Conservation (phyloP, 2,797 vertebrate genomes). For the Tachyglossus aculeatus region DNA sequence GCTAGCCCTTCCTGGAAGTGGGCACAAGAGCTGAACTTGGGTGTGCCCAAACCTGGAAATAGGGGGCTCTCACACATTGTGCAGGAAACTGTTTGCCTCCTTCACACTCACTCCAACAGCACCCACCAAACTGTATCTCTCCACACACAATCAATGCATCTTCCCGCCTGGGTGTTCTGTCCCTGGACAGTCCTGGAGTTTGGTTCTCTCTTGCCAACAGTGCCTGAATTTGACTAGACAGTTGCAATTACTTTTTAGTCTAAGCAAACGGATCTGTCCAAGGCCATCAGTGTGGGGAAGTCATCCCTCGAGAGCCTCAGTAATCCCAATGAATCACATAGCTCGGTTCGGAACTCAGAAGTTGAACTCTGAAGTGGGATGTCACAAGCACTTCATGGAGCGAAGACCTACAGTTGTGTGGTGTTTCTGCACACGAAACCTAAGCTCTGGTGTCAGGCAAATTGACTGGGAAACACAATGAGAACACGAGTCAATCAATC, state of each 20-base stretch:
- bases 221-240: constrained; percentile 77
- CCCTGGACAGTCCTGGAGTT: constrained; percentile 64
- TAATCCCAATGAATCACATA: constrained; percentile 76
- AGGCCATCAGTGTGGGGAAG: constrained; percentile 66
- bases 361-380: constrained; percentile 67
- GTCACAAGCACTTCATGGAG: constrained; percentile 72
- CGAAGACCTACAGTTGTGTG: constrained; percentile 40
- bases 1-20: too few species aligned
- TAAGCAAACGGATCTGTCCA: constrained; percentile 79
- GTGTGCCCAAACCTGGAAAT: too few species aligned
- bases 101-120: constrained; percentile 16
- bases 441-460: background rate
- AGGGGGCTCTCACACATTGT: background rate
- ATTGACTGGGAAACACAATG: too few species aligned
- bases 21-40: too few species aligned
- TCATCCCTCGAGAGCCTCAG: constrained; percentile 75
- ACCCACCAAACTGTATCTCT: constrained; percentile 44
- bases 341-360: constrained; percentile 57
- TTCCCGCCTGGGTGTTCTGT: constrained; percentile 59
- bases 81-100: constrained; percentile 9
- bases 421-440: constrained; percentile 35
- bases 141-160: constrained; percentile 32
- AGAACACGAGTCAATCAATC: too few species aligned
- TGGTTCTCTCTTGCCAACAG: constrained; percentile 58
- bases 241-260: constrained; percentile 82